Conservation (phyloP, 1,140 invertebrate genomes). For the Sinella curviseta region DNA sequence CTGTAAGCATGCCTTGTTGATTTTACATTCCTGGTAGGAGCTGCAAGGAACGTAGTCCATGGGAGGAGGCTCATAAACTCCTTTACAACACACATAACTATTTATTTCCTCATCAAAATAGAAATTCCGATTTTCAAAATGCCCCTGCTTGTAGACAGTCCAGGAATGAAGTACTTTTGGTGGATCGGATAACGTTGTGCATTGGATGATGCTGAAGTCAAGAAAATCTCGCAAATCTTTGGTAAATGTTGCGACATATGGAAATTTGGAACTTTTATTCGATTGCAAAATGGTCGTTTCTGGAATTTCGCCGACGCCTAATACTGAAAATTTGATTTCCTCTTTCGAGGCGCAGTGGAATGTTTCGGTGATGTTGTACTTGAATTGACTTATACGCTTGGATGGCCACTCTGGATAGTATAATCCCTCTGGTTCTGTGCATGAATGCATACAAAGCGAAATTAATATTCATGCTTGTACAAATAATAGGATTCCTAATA, state of each 20-base stretch:
- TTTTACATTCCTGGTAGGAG: constrained; percentile 38
- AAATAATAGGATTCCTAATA: no score
- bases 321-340: constrained; percentile 26
- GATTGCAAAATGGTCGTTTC: constrained; percentile 15
- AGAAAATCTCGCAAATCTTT: constrained; percentile 36
- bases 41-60: constrained; percentile 37
- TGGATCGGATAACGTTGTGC: constrained; percentile 11
- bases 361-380: constrained; percentile 22
- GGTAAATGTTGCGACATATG: constrained; percentile 27
- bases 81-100: constrained; percentile 38
- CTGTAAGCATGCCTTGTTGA: constrained; percentile 32
- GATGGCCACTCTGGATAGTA: constrained; percentile 35
- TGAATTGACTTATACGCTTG: background rate
- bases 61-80: constrained; percentile 29
- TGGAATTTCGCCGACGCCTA: background rate
- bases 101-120: constrained; percentile 28
- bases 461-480: background rate
- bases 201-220: constrained; percentile 34
- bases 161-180: constrained; percentile 27
- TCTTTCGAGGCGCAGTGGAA: constrained; percentile 30
- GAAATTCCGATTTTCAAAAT: constrained; percentile 34
- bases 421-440: constrained; percentile 25
- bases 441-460: background rate
- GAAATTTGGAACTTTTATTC: constrained; percentile 26
- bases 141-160: constrained; percentile 27